Base-by-base conservation (phyloP, 2,888 invertebrate species). In the Sphaerophoria taeniata region DNA sequence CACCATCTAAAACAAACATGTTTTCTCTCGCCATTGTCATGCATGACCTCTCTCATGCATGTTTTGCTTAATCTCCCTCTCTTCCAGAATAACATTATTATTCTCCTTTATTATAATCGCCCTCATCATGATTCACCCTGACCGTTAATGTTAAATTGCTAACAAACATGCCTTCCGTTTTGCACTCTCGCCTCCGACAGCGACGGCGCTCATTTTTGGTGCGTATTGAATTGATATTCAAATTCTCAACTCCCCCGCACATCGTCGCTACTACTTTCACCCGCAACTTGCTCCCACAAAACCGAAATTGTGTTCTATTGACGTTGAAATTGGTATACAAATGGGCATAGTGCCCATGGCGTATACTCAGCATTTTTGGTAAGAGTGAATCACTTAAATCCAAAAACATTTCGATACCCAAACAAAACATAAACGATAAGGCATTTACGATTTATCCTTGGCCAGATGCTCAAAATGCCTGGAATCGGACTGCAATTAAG, bases 111-210 rank as follows among this genome's bases (percentile, higher is more conserved):
- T 39, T 39, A 33, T 61, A 24, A 24, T 43, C 47, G 63, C 33
- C 49, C 65, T 51, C 33, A 16, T 36, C 51, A n/a, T 67, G 7
- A 51, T 67, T 67, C 39, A 67, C 65, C 65, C 49, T 67, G 65
- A 67, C 65, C 65, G 65, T 39, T 51, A 6, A 45, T 34, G 34
- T 34, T 63, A 49, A 67, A 51, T 67, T 49, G 45, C 33, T 63
- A 33, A 31, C 31, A 47, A 67, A 36, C 51, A 72, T 73, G 51
- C 63, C 56, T 31, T 11, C 7, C 43, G 39, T 12, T 60, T 24
- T 16, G 6, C 70, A 56, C 58, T 71, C 56, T 80, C 45, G 45
- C n/a, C 75, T 55, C 74, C 53, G 24, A 24, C 24, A 24, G 24
- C 24, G 24, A 24, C 24, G 24, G 36, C 14, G 31, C 74, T 65